Conservation (phyloP, 1,140 invertebrate species). For the Pseudomyrmex dendroicus region DNA sequence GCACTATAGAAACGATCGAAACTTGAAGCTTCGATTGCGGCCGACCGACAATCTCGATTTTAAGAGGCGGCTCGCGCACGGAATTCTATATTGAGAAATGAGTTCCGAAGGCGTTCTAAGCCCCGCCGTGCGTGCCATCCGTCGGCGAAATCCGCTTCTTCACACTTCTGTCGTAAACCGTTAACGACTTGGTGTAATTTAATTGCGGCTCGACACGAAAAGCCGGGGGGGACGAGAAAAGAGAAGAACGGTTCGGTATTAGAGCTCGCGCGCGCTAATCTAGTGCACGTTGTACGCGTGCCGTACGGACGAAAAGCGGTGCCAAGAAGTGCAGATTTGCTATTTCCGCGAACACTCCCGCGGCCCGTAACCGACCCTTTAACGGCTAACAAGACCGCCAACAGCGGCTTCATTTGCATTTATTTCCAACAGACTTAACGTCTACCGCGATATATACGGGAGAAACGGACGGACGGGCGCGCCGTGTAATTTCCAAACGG, state of each 20-base stretch:
- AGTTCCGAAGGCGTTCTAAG: background rate
- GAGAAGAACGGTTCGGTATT: constrained; percentile 34
- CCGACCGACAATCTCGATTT: constrained; percentile 15
- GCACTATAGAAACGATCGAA: background rate
- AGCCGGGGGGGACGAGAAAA: constrained; percentile 21
- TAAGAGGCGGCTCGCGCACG: background rate
- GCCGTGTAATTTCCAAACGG: constrained; percentile 41
- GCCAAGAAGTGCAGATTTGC: constrained; percentile 67
- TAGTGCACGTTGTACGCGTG: constrained; percentile 44
- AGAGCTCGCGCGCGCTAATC: constrained; percentile 44
- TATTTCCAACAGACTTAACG: constrained; percentile 65
- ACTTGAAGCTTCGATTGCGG: background rate
- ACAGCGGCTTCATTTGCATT: constrained; percentile 75
- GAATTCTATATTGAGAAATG: background rate
- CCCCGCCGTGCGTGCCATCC: background rate
- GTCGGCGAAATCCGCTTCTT: constrained; percentile 60
- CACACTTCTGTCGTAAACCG: constrained; percentile 50
- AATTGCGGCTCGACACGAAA: constrained; percentile 60
- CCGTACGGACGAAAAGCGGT: background rate
- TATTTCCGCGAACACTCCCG: constrained; percentile 55
- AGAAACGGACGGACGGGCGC: background rate
- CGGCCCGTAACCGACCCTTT: constrained; percentile 63
- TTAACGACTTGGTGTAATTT: constrained; percentile 68
- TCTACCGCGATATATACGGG: constrained; percentile 23
- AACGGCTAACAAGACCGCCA: constrained; percentile 73